phyloP scores from a whole-genome alignment of 2,888 invertebrate genomes.

The Heliconius aoede region DNA sequence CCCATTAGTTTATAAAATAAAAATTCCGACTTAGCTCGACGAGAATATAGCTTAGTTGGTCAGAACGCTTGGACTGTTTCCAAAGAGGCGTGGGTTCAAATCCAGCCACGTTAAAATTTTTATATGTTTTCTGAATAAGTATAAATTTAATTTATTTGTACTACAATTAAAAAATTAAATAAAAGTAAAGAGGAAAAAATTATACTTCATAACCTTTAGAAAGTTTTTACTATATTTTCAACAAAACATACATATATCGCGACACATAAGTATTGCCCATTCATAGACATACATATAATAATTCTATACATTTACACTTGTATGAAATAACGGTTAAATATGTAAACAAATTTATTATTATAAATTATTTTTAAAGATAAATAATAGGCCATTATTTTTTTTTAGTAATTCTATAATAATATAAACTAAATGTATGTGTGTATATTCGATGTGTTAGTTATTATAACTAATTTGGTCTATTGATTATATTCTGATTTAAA shows the following conservation, averaged over 20 bases:
- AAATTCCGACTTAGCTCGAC: too few species aligned
- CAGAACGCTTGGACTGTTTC: too few species aligned
- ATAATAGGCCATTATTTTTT: constrained; percentile 1
- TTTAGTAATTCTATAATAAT: not conserved
- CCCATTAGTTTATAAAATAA: not conserved
- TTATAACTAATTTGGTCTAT: not conserved
- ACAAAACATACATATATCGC: constrained; percentile 19
- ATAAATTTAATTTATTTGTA: too few species aligned
- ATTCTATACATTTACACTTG: not conserved
- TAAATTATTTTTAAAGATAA: constrained; percentile 4
- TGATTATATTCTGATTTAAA: too few species aligned
- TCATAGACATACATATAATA: constrained; percentile 3
- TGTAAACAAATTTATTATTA: not conserved
- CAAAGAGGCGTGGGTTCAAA: too few species aligned
- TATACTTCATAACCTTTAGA: not conserved
- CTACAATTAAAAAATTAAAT: too few species aligned
- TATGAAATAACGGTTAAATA: not conserved
- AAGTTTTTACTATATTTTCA: constrained; percentile 11
- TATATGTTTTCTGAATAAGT: too few species aligned
- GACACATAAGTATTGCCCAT: constrained; percentile 6
- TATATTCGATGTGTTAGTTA: constrained; percentile 13
- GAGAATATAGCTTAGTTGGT: too few species aligned
- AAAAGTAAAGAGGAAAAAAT: not conserved
- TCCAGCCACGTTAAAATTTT: too few species aligned
- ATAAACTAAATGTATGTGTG: not conserved